phyloP scores from a whole-genome alignment of 2,797 vertebrate species.

The Silurus lanzhouensis region DNA sequence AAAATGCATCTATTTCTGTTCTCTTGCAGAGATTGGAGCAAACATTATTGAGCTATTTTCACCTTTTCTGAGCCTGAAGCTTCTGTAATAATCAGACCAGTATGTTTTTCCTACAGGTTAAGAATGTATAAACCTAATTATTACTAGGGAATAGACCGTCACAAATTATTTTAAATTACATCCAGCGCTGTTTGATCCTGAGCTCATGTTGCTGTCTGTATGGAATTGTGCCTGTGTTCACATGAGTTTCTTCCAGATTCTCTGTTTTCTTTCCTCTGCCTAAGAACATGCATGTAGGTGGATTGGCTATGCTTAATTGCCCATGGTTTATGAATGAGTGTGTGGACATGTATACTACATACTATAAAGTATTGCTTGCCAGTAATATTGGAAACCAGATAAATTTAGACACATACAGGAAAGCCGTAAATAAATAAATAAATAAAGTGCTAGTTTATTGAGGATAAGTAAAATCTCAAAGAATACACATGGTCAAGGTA shows the following conservation, averaged over 20 bases:
- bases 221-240: neutral
- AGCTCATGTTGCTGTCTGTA: neutral
- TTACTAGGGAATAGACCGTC: neutral
- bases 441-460: neutral
- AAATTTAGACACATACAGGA: neutral
- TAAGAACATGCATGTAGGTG: neutral
- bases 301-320: neutral
- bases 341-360: neutral
- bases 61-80: neutral
- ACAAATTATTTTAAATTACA: neutral
- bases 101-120: conserved; percentile 3
- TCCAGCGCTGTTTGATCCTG: neutral
- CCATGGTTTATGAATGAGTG: neutral
- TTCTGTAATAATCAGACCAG: neutral
- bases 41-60: neutral
- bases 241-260: neutral
- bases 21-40: neutral
- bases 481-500: neutral
- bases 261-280: neutral
- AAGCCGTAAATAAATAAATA: neutral
- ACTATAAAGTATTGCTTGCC: neutral
- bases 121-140: neutral
- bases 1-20: neutral
- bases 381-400: neutral
- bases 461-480: neutral